These are phyloP conservation scores for Xylota segnis DNA, from an alignment of 2,888 invertebrate species.

Conservation along the genomic window DNA sequence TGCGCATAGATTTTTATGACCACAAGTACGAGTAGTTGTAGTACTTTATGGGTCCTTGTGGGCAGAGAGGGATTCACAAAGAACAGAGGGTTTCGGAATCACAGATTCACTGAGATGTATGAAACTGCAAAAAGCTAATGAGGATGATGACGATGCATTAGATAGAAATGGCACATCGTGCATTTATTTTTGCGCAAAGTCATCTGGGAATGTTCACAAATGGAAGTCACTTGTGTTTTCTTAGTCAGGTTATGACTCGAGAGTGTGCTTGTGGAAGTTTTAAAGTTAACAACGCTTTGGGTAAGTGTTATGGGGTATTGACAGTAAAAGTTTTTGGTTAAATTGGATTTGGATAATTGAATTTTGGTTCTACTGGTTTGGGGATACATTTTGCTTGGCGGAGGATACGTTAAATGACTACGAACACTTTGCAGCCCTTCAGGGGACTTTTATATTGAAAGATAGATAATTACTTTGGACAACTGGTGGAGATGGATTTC, in stretches of 20 bases:
- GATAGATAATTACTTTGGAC: too few relatives aligned
- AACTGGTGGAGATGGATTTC: too few relatives aligned
- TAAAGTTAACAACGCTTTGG: slow-evolving; percentile 22
- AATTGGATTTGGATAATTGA: slow-evolving; percentile 36
- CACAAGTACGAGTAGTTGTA: slow-evolving; percentile 53
- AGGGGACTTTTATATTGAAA: too few relatives aligned
- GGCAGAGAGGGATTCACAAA: slow-evolving; percentile 35
- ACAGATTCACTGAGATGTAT: slow-evolving; percentile 43
- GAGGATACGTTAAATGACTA: too few relatives aligned
- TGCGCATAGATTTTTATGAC: slow-evolving; percentile 77
- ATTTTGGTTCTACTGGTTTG: neutral
- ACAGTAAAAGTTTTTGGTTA: slow-evolving; percentile 6
- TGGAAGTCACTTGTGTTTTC: slow-evolving; percentile 59
- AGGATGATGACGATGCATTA: slow-evolving; percentile 76
- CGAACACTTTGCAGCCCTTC: too few relatives aligned
- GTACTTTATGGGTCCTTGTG: slow-evolving; percentile 63
- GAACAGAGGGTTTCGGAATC: slow-evolving; percentile 41
- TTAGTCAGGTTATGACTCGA: neutral
- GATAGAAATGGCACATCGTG: slow-evolving; percentile 69
- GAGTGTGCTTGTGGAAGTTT: slow-evolving; percentile 37
- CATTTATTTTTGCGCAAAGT: slow-evolving; percentile 71
- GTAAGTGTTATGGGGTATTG: slow-evolving; percentile 31
- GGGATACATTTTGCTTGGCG: too few relatives aligned
- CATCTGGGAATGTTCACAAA: slow-evolving; percentile 69
- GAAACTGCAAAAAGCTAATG: slow-evolving; percentile 65